Evolutionary conservation across 2,797 vertebrate genomes (phyloP), one percentile per base, ranked within the genome.

Genomic region (Hemitrygon akajei): DNA sequence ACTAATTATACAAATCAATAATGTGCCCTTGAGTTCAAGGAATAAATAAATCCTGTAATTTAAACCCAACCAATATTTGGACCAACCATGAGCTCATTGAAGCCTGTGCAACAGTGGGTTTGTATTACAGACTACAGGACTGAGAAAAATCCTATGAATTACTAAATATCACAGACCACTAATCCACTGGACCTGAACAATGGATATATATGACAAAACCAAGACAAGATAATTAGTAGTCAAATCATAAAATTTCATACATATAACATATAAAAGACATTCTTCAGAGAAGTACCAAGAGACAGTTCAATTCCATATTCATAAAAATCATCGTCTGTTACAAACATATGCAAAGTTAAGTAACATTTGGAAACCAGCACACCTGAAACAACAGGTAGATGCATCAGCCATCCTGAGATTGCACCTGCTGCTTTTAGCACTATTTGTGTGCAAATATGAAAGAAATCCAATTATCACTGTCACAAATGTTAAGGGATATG

Each of bases 371-470:
- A 37, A 18, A 89, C 60, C 60, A 37, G 60, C 66, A 63, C 71
- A 73, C 22, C 71, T 22, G 34, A 89, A 16, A 69, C 30, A 89
- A 69, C 18, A 66, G 86, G 69, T n/a, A 89, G 69, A 69, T 37
- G 37, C 66, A 10, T 14, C 86, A 89, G 63, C 30, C 63, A 89
- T 37, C n/a, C n/a, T 69, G 18, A 63, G n/a, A 69, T 20, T 89
- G 63, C 86, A 89, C 60, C 86, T 69, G 60, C 16, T 69, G 37
- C 86, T 9, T 89, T 69, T 34, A 89, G n/a, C n/a, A 69, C 60
- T 86, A 89, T 89, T 60, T 89, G 86, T 89, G 30, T 89, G 60
- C 60, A 69, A 89, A 22, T 69, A 37, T 37, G 86, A 69, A 89
- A 18, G 60, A 66, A 89, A 69, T 69, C 86, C 63, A 89, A 89